phyloP scores from a whole-genome alignment of 2,888 invertebrate species.

The Euzophera pinguis region DNA sequence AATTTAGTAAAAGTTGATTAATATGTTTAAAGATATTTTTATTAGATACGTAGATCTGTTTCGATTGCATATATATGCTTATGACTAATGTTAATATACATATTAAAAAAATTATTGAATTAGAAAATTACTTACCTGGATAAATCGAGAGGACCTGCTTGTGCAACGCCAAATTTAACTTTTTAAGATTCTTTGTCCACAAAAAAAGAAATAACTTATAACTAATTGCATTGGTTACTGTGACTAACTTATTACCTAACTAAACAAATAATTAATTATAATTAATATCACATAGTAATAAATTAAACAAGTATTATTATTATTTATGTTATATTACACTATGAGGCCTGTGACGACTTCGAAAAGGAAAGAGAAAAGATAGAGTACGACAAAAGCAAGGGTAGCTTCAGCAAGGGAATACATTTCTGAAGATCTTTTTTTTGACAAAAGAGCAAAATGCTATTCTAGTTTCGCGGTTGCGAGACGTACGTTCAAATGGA shows the following conservation, averaged over 20 bases:
- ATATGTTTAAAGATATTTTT: too few relatives aligned
- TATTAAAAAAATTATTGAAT: not conserved
- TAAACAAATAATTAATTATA: slow-evolving; percentile 29
- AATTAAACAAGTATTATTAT: slow-evolving; percentile 25
- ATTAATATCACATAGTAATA: slow-evolving; percentile 62
- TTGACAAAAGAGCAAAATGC: slow-evolving; percentile 32
- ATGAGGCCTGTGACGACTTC: slow-evolving; percentile 71
- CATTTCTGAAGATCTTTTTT: slow-evolving; percentile 53
- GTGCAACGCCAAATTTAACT: not conserved
- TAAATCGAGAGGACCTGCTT: not conserved
- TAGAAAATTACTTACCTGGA: not conserved
- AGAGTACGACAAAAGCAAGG: slow-evolving; percentile 65
- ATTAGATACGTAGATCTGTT: too few relatives aligned
- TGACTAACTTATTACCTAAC: slow-evolving; percentile 52
- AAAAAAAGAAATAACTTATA: slow-evolving; percentile 24
- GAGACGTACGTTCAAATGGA: slow-evolving; percentile 52
- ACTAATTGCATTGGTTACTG: slow-evolving; percentile 63
- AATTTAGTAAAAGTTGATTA: too few relatives aligned
- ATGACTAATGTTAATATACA: too few relatives aligned
- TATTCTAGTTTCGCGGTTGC: slow-evolving; percentile 25
- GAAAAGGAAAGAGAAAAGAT: slow-evolving; percentile 69
- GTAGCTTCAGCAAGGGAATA: slow-evolving; percentile 73
- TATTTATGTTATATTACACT: slow-evolving; percentile 34
- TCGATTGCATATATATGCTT: too few relatives aligned
- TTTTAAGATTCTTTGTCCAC: not conserved